Evolutionary conservation across 1,140 invertebrate genomes (phyloP).

Genomic region (Papilio polyxenes): DNA sequence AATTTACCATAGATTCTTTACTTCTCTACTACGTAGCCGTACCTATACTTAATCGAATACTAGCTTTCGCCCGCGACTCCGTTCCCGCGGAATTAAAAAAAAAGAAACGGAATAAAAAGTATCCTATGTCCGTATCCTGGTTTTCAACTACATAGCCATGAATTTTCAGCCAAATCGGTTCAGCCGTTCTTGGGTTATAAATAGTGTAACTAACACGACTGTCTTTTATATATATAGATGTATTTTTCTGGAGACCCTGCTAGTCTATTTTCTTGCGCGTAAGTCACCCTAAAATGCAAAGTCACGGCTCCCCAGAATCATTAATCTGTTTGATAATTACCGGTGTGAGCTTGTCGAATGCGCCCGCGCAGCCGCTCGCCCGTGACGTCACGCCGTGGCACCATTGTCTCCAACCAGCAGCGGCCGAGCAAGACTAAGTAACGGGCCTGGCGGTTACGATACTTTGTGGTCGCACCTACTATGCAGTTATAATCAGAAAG

Average conservation of each 20-base stretch:
- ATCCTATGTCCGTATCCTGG: no score
- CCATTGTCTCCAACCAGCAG: conserved; percentile 44
- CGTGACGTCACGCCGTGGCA: conserved; percentile 49
- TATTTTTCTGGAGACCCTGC: neutral
- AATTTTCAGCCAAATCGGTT: no score
- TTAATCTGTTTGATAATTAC: conserved; percentile 41
- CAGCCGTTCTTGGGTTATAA: no score
- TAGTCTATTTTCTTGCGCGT: neutral
- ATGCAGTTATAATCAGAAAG: conserved; percentile 21
- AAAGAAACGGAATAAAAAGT: no score
- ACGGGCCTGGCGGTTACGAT: conserved; percentile 38
- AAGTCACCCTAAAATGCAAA: conserved; percentile 1
- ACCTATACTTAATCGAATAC: no score
- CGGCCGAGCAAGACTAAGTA: conserved; percentile 42
- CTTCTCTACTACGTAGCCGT: no score
- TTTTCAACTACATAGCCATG: no score
- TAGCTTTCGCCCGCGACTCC: no score
- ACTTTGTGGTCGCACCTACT: neutral
- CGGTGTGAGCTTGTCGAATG: conserved; percentile 45
- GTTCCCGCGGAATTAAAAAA: no score
- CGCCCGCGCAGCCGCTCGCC: conserved; percentile 44
- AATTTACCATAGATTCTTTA: no score
- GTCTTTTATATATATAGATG: no score
- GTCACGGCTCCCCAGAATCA: conserved; percentile 10
- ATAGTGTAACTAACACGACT: no score